phyloP scores from a whole-genome alignment of 2,113 vertebrate species.

The Typhlomys cinereus region DNA sequence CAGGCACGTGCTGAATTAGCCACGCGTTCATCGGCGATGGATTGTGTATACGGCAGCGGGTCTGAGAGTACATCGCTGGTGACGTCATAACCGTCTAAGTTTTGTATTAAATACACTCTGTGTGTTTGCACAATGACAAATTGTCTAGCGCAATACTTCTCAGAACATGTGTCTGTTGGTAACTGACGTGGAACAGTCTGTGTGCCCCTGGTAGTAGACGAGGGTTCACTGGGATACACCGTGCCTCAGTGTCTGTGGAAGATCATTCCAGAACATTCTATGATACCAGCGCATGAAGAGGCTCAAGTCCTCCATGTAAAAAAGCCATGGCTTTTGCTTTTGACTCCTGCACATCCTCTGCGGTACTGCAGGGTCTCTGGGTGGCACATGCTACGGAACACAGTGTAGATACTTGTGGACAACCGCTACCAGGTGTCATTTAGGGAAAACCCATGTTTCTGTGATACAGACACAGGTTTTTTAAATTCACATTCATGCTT shows the following conservation, averaged over 20 bases:
- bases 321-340: not conserved
- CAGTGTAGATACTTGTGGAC: not conserved
- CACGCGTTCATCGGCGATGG: too few relatives aligned
- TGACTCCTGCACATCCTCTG: not conserved
- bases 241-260: too few relatives aligned
- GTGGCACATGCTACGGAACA: not conserved
- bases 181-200: not conserved
- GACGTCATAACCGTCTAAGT: not conserved
- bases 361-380: not conserved
- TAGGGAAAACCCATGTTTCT: not conserved
- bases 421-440: not conserved
- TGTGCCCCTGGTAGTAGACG: not conserved
- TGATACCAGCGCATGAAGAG: not conserved
- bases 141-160: not conserved
- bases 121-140: not conserved
- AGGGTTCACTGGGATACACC: too few relatives aligned
- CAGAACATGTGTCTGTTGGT: not conserved
- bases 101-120: not conserved
- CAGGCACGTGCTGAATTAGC: fast-evolving
- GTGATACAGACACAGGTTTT: not conserved
- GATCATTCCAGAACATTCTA: not conserved
- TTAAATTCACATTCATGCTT: not conserved
- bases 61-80: not conserved
- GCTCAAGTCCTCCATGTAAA: not conserved
- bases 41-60: fast-evolving